A percentile compares a stretch with the other conserved stretches of the same genome.
Conservation (phyloP, 2,113 vertebrate genomes). For the Cairina moschata region DNA sequence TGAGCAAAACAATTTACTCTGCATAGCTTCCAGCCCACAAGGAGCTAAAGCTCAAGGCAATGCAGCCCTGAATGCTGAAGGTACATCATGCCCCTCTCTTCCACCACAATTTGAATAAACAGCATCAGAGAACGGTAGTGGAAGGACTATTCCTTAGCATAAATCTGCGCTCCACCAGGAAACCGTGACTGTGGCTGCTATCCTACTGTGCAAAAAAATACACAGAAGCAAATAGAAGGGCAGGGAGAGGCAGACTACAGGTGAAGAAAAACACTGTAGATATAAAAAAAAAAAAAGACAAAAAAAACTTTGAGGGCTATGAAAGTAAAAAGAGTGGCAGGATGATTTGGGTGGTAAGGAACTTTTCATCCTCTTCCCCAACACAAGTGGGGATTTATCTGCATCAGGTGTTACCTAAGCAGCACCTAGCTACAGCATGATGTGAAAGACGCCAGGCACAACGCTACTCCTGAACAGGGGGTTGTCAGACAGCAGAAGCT, state of each 20-base stretch:
- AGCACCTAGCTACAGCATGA: neutral
- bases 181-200: neutral
- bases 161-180: neutral
- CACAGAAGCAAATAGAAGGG: neutral
- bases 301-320: neutral
- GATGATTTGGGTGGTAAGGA: neutral
- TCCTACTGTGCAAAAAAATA: neutral
- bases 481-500: neutral
- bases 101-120: neutral
- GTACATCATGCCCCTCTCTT: rapidly evolving
- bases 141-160: neutral
- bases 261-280: neutral
- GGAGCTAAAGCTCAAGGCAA: neutral
- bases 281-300: too few species aligned
- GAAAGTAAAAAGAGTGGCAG: neutral
- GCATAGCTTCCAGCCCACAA: neutral
- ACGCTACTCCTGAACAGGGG: rapidly evolving
- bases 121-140: neutral
- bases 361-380: neutral
- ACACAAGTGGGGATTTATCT: neutral
- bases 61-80: neutral
- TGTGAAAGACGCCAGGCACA: rapidly evolving
- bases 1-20: neutral
- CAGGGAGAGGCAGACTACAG: rapidly evolving
- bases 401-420: rapidly evolving